Evolutionary conservation across 2,797 vertebrate genomes (phyloP), one percentile per base, ranked within the genome.

Genomic region (Muscicapa striata): DNA sequence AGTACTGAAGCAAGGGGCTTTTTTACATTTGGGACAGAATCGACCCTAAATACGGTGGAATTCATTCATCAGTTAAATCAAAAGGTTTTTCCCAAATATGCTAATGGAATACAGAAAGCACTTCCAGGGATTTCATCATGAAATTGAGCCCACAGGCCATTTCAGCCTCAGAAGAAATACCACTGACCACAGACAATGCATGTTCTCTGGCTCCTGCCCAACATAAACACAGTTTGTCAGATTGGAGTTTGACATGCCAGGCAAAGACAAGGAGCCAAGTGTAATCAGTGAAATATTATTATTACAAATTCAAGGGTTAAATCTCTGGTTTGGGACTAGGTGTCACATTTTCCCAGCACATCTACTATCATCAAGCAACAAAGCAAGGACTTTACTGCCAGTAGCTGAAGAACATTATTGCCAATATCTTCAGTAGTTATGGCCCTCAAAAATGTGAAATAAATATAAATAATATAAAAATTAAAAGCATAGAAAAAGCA

Each of bases 21-120:
- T 80, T 84, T 54, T 48, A 20, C 34, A 58, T 69, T 16, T 80
- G 29, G 32, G 10, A 62, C 9, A 78, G 30, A 84, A 66, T 15
- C 11, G 2, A 84, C 19, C 18, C 22, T 22, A 95, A 43, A 41
- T 54, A 70, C 0, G 0, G 11, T 1, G 4, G 21, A 83, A 68
- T 67, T 82, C 4, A 45, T 64, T 72, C 9, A 58, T 43, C 24
- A 72, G 32, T 61, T 36, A 46, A 68, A 76, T 58, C 4, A 59
- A 48, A 52, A 66, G 4, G 0, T 1, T 55, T 51, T 80, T 41
- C 5, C 9, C 54, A 64, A 68, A 54, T 32, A 77, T 9, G 27
- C 26, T 41, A 49, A 57, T 32, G 0, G 7, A 48, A 29, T 12
- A 76, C 5, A 41, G 16, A 74, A 81, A 81, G 13, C 45, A 87